Percentiles rank a stretch among this genome's conserved stretches.
Conservation (phyloP, 2,888 invertebrate species). For the Carterocephalus palaemon region DNA sequence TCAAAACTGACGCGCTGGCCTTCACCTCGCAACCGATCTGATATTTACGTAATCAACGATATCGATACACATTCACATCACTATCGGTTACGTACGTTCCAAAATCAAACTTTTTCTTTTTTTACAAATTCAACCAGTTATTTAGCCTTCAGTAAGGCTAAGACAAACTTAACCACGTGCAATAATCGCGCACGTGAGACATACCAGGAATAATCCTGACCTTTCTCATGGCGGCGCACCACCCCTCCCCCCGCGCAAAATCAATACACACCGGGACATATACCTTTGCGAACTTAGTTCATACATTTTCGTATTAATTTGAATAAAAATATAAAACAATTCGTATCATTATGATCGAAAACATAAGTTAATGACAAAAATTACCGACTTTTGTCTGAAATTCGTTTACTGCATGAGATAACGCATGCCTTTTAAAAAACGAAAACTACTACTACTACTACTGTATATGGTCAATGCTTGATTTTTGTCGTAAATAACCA, state of each 20-base stretch:
- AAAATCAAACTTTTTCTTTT: background rate
- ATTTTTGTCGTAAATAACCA: too few relatives aligned
- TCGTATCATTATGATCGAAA: too few relatives aligned
- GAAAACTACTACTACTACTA: too few relatives aligned
- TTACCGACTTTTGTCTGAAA: too few relatives aligned
- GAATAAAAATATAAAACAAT: conserved; percentile 15
- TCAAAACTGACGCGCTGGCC: conserved; percentile 6
- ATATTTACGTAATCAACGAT: conserved; percentile 17
- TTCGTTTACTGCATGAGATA: too few relatives aligned
- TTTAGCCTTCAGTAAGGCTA: conserved; percentile 5
- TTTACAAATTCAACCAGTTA: too few relatives aligned
- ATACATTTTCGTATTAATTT: conserved; percentile 15
- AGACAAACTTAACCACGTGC: conserved; percentile 35
- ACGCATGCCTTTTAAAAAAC: too few relatives aligned
- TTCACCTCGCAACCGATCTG: conserved; percentile 4
- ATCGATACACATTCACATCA: conserved; percentile 4
- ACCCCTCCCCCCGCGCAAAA: conserved; percentile 42
- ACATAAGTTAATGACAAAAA: too few relatives aligned
- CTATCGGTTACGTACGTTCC: too few relatives aligned
- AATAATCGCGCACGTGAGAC: conserved; percentile 30
- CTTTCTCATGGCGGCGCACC: conserved; percentile 50
- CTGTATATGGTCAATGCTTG: too few relatives aligned
- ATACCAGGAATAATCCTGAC: conserved; percentile 48
- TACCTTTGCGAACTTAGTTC: conserved; percentile 31
- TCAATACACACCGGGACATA: conserved; percentile 53